Evolutionary conservation across 1,140 invertebrate genomes (phyloP).

Genomic region (Arctopsyche grandis): DNA sequence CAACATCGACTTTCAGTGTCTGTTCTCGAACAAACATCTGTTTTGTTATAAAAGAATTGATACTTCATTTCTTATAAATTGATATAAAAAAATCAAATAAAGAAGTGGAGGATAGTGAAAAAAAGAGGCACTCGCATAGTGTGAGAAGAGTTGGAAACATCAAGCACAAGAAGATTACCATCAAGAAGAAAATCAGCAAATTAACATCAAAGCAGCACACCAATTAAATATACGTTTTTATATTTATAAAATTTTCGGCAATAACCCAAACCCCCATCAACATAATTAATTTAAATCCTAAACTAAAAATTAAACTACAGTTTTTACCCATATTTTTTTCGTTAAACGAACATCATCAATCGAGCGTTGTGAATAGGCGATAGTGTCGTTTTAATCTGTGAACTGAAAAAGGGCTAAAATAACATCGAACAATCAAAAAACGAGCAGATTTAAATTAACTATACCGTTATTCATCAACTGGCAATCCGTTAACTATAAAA

Average conservation of each 20-base stretch:
- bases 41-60: conserved; percentile 7
- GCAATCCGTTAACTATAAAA: conserved; percentile 44
- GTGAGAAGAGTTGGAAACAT: conserved; percentile 44
- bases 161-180: conserved; percentile 50
- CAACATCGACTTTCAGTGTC: conserved; percentile 5
- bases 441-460: conserved; percentile 41
- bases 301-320: conserved; percentile 34
- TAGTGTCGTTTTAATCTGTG: conserved; percentile 42
- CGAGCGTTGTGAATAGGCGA: conserved; percentile 42
- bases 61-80: background rate
- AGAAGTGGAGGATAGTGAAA: conserved; percentile 41
- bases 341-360: conserved; percentile 48
- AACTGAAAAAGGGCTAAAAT: conserved; percentile 48
- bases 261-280: background rate
- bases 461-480: conserved; percentile 39
- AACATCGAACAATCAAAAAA: conserved; percentile 43
- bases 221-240: conserved; percentile 38
- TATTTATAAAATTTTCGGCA: conserved; percentile 41
- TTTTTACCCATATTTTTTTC: conserved; percentile 27
- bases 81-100: background rate
- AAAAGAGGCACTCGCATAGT: conserved; percentile 16
- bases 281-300: background rate
- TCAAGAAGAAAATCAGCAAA: conserved; percentile 44
- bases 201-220: conserved; percentile 52
- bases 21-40: background rate